These are phyloP conservation scores for Caenorhabditis parvicauda DNA, from an alignment of 2,888 invertebrate species.

Conservation along the genomic window DNA sequence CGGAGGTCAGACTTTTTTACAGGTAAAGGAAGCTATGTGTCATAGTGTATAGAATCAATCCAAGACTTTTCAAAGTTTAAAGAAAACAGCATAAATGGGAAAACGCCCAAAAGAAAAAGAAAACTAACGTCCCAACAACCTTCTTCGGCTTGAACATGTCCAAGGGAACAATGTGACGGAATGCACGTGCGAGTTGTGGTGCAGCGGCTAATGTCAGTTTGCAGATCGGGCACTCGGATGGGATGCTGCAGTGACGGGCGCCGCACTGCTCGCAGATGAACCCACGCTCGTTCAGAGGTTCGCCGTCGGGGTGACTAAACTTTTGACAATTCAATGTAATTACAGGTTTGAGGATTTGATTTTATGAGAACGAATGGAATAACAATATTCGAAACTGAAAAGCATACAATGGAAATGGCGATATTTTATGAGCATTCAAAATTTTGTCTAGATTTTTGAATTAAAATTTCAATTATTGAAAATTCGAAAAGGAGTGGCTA, in stretches of 20 bases:
- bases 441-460: neutral
- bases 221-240: constrained; percentile 92
- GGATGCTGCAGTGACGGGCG: constrained; percentile 95
- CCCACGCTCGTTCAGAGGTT: constrained; percentile 55
- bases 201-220: constrained; percentile 93
- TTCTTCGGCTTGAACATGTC: constrained; percentile 27
- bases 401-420: no score
- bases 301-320: constrained; percentile 41
- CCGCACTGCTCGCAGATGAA: constrained; percentile 78
- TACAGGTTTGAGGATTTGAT: no score
- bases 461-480: no score
- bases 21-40: no score
- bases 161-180: constrained; percentile 42
- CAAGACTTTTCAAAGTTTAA: neutral
- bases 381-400: no score
- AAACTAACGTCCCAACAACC: constrained; percentile 11
- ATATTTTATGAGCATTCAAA: neutral
- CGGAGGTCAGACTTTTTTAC: no score
- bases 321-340: no score
- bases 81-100: neutral
- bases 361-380: no score
- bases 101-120: neutral
- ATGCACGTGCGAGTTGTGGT: constrained; percentile 72
- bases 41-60: neutral
- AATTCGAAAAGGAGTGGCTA: no score